Conservation (phyloP, 2,888 invertebrate species). For the Fabriciana adippe region DNA sequence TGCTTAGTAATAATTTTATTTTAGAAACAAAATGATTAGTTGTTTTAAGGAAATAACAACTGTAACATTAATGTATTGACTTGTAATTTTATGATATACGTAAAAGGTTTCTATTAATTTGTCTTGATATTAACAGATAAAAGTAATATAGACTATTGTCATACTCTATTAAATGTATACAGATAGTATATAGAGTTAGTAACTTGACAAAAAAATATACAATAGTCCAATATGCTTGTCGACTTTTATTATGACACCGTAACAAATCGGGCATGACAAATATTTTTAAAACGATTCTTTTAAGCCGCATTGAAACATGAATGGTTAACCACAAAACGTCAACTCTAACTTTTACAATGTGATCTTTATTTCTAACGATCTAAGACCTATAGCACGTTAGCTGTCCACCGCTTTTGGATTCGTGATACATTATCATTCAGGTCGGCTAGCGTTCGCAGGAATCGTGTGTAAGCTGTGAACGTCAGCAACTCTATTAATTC, state of each 20-base stretch:
- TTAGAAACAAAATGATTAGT: not conserved
- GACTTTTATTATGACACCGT: constrained; percentile 14
- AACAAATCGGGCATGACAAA: constrained; percentile 22
- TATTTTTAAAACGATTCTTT: constrained; percentile 24
- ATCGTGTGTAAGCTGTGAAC: constrained; percentile 46
- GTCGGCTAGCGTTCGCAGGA: constrained; percentile 55
- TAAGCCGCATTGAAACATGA: constrained; percentile 34
- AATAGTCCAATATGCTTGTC: constrained; percentile 8
- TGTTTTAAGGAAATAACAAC: constrained; percentile 16
- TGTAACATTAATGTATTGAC: not conserved
- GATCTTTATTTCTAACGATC: constrained; percentile 6
- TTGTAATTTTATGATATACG: not conserved
- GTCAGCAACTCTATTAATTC: constrained; percentile 55
- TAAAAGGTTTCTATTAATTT: no score
- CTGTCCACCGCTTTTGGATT: not conserved
- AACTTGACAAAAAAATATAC: constrained; percentile 3
- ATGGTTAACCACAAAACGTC: constrained; percentile 25
- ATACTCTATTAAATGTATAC: not conserved
- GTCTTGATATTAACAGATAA: no score
- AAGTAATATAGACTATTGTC: no score
- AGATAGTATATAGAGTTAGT: not conserved
- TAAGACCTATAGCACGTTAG: constrained; percentile 8
- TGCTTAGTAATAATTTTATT: not conserved
- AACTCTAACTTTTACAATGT: constrained; percentile 16
- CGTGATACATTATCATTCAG: constrained; percentile 59